Evolutionary conservation across 2,113 vertebrate genomes (phyloP).

Genomic region (Trichechus manatus): DNA sequence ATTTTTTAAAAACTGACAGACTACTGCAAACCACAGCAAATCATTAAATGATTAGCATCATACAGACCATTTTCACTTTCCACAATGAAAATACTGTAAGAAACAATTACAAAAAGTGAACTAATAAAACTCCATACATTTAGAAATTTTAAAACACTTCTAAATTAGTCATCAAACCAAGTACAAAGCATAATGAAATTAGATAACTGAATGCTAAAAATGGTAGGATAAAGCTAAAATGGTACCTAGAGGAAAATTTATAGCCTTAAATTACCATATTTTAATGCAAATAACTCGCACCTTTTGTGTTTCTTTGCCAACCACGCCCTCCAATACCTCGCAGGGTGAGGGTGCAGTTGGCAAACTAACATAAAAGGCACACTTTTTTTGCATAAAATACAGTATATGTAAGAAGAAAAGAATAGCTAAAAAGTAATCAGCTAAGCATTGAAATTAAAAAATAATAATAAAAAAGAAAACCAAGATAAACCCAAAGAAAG

Average conservation of each 20-base stretch:
- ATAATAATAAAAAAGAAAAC: neutral
- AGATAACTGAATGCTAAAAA: neutral
- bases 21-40: neutral
- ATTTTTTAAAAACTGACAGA: neutral
- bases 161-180: conserved; percentile 5
- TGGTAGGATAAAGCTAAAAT: neutral
- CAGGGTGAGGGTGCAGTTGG: too few species aligned
- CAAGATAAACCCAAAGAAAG: neutral
- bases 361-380: too few species aligned
- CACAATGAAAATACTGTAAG: neutral
- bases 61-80: neutral
- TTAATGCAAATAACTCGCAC: too few species aligned
- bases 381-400: too few species aligned
- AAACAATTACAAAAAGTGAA: neutral
- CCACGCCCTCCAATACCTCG: too few species aligned
- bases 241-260: neutral
- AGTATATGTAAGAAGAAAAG: neutral
- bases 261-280: neutral
- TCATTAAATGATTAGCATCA: neutral
- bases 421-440: neutral
- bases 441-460: neutral
- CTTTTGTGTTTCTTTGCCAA: too few species aligned
- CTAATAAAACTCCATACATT: neutral
- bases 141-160: conserved; percentile 21
- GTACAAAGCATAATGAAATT: neutral